Evolutionary conservation across 1,140 invertebrate species (phyloP).

Genomic region (Nixonia krombeini): DNA sequence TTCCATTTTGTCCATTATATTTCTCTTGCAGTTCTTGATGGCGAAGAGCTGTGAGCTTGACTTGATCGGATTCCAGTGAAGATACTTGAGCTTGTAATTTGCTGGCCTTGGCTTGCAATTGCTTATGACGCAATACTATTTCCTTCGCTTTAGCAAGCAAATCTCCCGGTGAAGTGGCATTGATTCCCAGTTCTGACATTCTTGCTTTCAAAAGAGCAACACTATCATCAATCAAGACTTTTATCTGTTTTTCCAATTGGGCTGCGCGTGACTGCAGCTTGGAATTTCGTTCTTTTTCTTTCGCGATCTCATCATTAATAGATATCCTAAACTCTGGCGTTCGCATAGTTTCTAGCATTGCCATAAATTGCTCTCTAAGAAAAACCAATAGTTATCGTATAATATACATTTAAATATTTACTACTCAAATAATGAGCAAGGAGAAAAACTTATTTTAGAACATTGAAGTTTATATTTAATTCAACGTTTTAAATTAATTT

Average conservation of each 20-base stretch:
- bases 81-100: constrained; percentile 86
- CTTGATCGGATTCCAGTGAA: constrained; percentile 80
- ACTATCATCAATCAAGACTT: constrained; percentile 90
- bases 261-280: constrained; percentile 83
- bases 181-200: constrained; percentile 91
- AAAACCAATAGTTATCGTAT: not conserved
- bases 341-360: constrained; percentile 86
- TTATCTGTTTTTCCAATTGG: constrained; percentile 92
- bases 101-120: constrained; percentile 87
- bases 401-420: not conserved
- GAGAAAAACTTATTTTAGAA: no score
- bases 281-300: constrained; percentile 87
- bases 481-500: no score
- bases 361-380: constrained; percentile 83
- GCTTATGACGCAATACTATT: constrained; percentile 92
- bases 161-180: constrained; percentile 86
- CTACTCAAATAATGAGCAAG: not conserved
- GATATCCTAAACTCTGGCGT: constrained; percentile 80
- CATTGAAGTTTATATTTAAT: no score
- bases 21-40: constrained; percentile 81
- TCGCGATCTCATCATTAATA: constrained; percentile 84
- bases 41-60: constrained; percentile 76
- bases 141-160: constrained; percentile 91
- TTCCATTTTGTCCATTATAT: constrained; percentile 72
- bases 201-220: constrained; percentile 90